Evolutionary conservation across 92 coral and sea anemone genomes (phyloP), one percentile per base, ranked within the genome.

Genomic region (Parazoanthus swiftii): DNA sequence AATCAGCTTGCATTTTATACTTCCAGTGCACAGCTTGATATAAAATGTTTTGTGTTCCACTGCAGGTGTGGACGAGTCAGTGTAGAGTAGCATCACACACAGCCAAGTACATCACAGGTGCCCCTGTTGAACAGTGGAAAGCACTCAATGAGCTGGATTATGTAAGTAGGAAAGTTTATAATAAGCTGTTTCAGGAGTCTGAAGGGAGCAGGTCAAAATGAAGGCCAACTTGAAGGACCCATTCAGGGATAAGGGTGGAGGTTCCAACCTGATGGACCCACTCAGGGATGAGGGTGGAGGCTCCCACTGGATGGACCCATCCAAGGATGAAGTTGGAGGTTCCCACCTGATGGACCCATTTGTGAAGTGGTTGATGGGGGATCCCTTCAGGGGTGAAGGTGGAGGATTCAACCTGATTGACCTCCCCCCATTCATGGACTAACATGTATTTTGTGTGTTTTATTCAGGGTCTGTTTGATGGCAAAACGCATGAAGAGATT

Each of bases 11-110:
- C 20, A 54, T 54, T 54, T 54, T 54, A 20, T 54, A 20, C 59
- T 54, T 54, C 59, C 20, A 54, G 59, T 54, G 18, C 20, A 54
- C 18, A 9, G 26, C 14, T 42, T 70, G 20, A 70, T 25, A 9
- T n/a, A 70, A 6, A 23, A 3, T 72, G 42, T 33, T 26, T 10
- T 50, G 37, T n/a, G 9, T 79, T 48, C 37, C 20, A 33, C 14
- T 29, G 68, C 10, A 96, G 99, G 99, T 97, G 63, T 97, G 99
- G 99, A 97, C 99, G 46, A 97, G 99, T 83, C 99, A 97, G 88
- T 56, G 95, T 13, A 95, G 94, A 77, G 79, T 95, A 73, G 99
- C 99, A 20, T 93, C 91, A 46, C 88, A 88, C 48, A 97, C 99
- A 39, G 98, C 97, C 1, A 91, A 97, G 91, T 91, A 90, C 84